Evolutionary conservation across 2,113 vertebrate genomes (phyloP).

Genomic region (Atrichornis clamosus): DNA sequence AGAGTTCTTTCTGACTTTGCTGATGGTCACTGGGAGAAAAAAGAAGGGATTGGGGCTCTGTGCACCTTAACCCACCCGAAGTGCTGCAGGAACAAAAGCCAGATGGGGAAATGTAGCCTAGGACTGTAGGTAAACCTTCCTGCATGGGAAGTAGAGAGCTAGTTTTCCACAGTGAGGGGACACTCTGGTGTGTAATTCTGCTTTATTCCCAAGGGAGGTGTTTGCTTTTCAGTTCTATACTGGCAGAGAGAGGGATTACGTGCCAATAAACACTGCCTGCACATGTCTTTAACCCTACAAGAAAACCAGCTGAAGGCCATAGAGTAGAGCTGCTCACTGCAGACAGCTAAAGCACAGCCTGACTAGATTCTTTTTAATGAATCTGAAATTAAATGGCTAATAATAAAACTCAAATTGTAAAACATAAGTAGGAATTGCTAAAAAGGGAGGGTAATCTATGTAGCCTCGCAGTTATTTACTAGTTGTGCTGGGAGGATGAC

Average conservation of each 20-base stretch:
- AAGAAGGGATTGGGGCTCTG: not conserved
- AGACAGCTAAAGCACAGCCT: not conserved
- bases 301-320: not conserved
- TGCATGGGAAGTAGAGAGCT: not conserved
- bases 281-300: not conserved
- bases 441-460: not conserved
- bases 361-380: not conserved
- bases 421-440: not conserved
- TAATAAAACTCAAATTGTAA: not conserved
- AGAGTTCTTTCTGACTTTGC: not conserved
- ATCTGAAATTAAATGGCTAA: not conserved
- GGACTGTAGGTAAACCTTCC: not conserved
- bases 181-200: fast-evolving
- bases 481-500: not conserved
- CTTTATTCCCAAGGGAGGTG: fast-evolving
- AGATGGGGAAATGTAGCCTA: not conserved
- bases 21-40: not conserved
- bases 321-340: not conserved
- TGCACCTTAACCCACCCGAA: not conserved
- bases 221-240: not conserved
- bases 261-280: not conserved
- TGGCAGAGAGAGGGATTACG: not conserved
- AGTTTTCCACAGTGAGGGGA: not conserved
- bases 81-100: not conserved
- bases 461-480: not conserved